A percentile compares a stretch with the other conserved stretches of the same genome.
Conservation (phyloP, 1,140 invertebrate species). For the Aphaenogaster ashmeadi region DNA sequence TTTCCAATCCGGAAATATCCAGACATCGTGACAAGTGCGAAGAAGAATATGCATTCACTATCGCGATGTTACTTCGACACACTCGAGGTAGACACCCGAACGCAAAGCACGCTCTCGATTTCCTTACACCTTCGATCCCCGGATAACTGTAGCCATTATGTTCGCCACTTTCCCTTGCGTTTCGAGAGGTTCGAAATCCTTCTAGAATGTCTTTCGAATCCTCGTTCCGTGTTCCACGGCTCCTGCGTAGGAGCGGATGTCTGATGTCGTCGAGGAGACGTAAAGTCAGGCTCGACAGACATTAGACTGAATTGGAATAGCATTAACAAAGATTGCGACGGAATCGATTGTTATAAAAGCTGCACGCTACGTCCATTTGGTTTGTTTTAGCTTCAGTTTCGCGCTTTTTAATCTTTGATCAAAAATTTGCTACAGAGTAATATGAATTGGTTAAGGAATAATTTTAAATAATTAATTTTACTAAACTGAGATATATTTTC, state of each 20-base stretch:
- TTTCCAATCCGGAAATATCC: neutral
- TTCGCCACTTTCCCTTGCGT: neutral
- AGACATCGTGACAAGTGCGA: neutral
- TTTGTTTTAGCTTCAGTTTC: neutral
- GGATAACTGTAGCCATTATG: conserved; percentile 49
- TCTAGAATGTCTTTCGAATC: conserved; percentile 35
- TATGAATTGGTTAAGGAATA: neutral
- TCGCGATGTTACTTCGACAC: neutral
- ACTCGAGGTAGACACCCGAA: conserved; percentile 15
- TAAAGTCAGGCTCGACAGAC: conserved; percentile 15
- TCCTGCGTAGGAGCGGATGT: conserved; percentile 8
- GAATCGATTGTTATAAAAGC: neutral
- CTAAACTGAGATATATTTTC: neutral
- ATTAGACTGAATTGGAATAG: conserved; percentile 1
- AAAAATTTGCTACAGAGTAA: neutral
- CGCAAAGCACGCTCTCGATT: conserved; percentile 42
- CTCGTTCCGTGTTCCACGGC: neutral
- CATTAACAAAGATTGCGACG: neutral
- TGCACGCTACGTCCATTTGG: neutral
- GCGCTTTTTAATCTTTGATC: neutral
- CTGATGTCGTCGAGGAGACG: neutral
- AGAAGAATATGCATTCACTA: neutral
- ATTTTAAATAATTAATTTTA: conserved; percentile 25
- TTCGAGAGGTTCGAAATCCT: conserved; percentile 45
- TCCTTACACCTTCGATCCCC: conserved; percentile 26